Base-by-base conservation (phyloP, 2,888 invertebrate species). In the Tenthredo amoena region DNA sequence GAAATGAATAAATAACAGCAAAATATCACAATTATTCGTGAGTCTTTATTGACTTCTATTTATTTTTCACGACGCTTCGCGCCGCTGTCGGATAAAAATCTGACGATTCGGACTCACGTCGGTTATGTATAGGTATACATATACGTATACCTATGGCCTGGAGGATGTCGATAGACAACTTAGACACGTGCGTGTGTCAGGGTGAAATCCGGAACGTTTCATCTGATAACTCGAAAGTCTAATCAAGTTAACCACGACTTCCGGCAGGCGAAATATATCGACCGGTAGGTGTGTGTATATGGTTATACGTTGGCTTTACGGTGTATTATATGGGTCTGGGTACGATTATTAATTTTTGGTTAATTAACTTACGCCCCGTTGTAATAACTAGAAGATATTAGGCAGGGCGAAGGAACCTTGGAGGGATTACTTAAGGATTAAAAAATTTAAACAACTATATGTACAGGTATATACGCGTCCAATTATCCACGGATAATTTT, bases 271-370 rank as follows among this genome's bases (percentile, higher is more conserved):
- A 21, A 58, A 21, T 58, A n/a, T 21, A 58, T 21, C 58, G 58
- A 21, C 21, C 58, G 58, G n/a, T 9, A 58, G 62, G 21, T 12
- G 21, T 26, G 26, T 26, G 62, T 62, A n/a, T 55, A 55, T n/a
- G 55, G 58, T 58, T 58, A 58, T 58, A 58, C 18, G 1, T 58
- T 21, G 21, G 58, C 47, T 21, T 21, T 58, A n/a, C 21, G 21
- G 62, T 62, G 10, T 26, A 26, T 15, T 21, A 12, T 62, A 12
- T 62, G 12, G n/a, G 37, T 72, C 26, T 12, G 26, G 37, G n/a
- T 72, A 9, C 34, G 40, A 40, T 72, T 72, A 72, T 40, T 72
- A 18, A 72, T 37, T 72, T 72, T 72, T 40, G 72, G 10, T 72
- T 18, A 72, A 72, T 72, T 37, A 72, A 72, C 40, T 72, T 72